Conservation (phyloP, 2,113 vertebrate genomes). For the Nanorana parkeri region DNA sequence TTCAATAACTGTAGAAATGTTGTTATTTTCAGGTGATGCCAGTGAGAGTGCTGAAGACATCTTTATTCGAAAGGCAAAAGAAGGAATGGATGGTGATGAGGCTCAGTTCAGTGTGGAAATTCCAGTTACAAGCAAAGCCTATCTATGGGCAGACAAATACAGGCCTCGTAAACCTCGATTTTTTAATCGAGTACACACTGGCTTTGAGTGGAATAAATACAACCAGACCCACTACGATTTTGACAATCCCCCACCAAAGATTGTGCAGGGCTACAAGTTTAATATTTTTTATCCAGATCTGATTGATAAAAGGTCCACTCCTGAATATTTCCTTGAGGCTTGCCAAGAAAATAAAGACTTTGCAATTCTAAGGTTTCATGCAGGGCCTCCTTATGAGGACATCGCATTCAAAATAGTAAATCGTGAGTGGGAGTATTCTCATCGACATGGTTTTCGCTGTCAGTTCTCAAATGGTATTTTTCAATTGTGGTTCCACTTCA, state of each 20-base stretch:
- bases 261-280: slow-evolving; percentile 98
- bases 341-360: slow-evolving; percentile 94
- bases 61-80: slow-evolving; percentile 89
- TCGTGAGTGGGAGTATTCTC: slow-evolving; percentile 96
- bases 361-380: slow-evolving; percentile 92
- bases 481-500: slow-evolving; percentile 99
- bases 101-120: slow-evolving; percentile 97
- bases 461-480: slow-evolving; percentile 98
- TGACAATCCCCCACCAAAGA: slow-evolving; percentile 95
- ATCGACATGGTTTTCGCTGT: slow-evolving; percentile 96
- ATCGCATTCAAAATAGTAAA: slow-evolving; percentile 97
- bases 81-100: slow-evolving; percentile 94
- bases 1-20: background rate
- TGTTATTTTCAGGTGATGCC: slow-evolving; percentile 77
- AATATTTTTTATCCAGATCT: slow-evolving; percentile 98
- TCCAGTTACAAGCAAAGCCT: slow-evolving; percentile 91
- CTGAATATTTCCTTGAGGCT: slow-evolving; percentile 96
- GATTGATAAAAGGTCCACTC: slow-evolving; percentile 93
- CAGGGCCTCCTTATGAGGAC: slow-evolving; percentile 94
- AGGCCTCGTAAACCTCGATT: slow-evolving; percentile 95
- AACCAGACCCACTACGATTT: slow-evolving; percentile 99
- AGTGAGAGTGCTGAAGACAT: slow-evolving; percentile 91
- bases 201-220: slow-evolving; percentile 99
- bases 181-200: slow-evolving; percentile 97
- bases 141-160: slow-evolving; percentile 98